Percentiles rank a stretch among this genome's conserved stretches.
Evolutionary conservation across 2,888 invertebrate species (phyloP).

Genomic region (Phortica okadai): DNA sequence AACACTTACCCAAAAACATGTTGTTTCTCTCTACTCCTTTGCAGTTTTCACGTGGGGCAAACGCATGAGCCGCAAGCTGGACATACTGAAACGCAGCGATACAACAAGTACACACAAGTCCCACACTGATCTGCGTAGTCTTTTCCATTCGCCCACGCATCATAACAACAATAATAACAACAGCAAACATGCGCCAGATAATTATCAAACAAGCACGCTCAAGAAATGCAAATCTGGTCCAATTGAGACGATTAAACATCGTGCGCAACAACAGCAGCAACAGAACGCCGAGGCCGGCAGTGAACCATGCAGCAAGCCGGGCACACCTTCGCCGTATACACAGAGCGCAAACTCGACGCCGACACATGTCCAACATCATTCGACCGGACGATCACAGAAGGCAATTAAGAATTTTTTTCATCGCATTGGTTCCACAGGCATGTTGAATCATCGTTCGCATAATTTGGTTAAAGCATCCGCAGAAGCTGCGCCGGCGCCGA

Average conservation of each 20-base stretch:
- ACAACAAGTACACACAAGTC: slow-evolving; percentile 77
- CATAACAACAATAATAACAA: slow-evolving; percentile 58
- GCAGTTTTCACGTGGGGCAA: slow-evolving; percentile 86
- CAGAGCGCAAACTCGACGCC: slow-evolving; percentile 62
- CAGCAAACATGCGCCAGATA: slow-evolving; percentile 42
- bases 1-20: not conserved
- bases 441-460: slow-evolving; percentile 80
- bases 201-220: slow-evolving; percentile 71
- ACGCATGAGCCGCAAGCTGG: slow-evolving; percentile 86
- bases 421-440: slow-evolving; percentile 86
- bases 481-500: slow-evolving; percentile 56
- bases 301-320: not conserved
- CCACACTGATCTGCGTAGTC: slow-evolving; percentile 75
- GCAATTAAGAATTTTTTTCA: slow-evolving; percentile 85
- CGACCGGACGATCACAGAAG: slow-evolving; percentile 76
- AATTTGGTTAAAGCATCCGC: slow-evolving; percentile 73
- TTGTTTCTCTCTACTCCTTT: slow-evolving; percentile 49
- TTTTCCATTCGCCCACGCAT: slow-evolving; percentile 73
- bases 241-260: slow-evolving; percentile 77
- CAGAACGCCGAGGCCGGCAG: slow-evolving; percentile 37
- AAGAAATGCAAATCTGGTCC: slow-evolving; percentile 79
- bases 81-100: slow-evolving; percentile 77
- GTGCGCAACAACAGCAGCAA: slow-evolving; percentile 57
- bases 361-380: slow-evolving; percentile 57
- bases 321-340: slow-evolving; percentile 15